A percentile compares a stretch with the other conserved stretches of the same genome.
Evolutionary conservation across 2,888 invertebrate genomes (phyloP).

Genomic region (Sepiola atlantica): DNA sequence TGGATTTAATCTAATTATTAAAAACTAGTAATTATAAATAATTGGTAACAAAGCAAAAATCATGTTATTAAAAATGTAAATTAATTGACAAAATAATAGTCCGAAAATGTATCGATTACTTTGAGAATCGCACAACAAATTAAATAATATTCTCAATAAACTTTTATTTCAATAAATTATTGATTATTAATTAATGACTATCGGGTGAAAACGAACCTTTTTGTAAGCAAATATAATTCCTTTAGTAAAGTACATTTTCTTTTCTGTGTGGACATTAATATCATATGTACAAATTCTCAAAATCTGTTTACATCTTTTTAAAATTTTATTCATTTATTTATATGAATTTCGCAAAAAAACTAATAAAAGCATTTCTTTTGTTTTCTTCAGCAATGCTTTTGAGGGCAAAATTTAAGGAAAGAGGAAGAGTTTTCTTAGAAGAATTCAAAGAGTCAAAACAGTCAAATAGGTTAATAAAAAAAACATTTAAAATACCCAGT

Average conservation of each 20-base stretch:
- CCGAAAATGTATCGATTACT: not conserved
- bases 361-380: not conserved
- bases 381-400: not conserved
- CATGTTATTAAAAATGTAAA: not conserved
- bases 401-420: not conserved
- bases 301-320: not conserved
- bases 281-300: not conserved
- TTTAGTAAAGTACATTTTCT: not conserved
- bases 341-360: not conserved
- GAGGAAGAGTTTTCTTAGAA: not conserved
- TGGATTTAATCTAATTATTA: not conserved
- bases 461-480: not conserved
- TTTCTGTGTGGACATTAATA: not conserved
- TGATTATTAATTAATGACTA: not conserved
- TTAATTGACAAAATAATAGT: not conserved
- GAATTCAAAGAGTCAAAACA: constrained; percentile 6
- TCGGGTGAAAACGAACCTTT: not conserved
- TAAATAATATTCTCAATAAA: not conserved
- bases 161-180: not conserved
- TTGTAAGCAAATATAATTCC: not conserved
- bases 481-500: not conserved
- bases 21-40: not conserved
- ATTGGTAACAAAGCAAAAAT: not conserved
- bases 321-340: not conserved
- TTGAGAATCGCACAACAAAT: not conserved